phyloP scores from a whole-genome alignment of 2,113 vertebrate genomes.

The Scytalopus superciliaris region DNA sequence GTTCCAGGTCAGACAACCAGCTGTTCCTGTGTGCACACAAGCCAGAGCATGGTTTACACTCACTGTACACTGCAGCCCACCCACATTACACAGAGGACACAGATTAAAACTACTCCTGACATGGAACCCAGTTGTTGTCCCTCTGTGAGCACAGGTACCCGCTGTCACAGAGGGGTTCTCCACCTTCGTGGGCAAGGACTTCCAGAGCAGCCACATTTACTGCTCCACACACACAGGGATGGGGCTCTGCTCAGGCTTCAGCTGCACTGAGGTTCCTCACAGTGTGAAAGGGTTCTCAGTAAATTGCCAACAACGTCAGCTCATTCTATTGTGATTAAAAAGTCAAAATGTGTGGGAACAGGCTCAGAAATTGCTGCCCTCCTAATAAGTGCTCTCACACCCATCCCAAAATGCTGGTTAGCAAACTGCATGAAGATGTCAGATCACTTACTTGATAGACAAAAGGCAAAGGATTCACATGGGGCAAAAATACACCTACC shows the following conservation, averaged over 20 bases:
- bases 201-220: background rate
- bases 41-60: background rate
- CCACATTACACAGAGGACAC: background rate
- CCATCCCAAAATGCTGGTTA: background rate
- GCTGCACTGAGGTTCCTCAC: background rate
- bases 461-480: background rate
- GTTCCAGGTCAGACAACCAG: background rate
- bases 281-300: background rate
- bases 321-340: background rate
- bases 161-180: background rate
- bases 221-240: background rate
- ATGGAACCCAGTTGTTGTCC: background rate
- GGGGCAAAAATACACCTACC: background rate
- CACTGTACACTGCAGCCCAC: accelerated
- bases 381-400: background rate
- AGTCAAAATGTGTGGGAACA: background rate
- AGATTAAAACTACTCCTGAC: background rate
- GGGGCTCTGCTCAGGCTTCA: background rate
- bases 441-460: too few relatives aligned
- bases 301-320: background rate
- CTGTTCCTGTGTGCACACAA: background rate
- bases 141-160: background rate
- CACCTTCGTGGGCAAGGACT: background rate
- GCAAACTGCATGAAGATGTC: background rate
- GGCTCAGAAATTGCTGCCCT: background rate